A percentile compares a stretch with the other conserved stretches of the same genome.
phyloP scores from a whole-genome alignment of 2,888 invertebrate species.

The Fragum whitleyi region DNA sequence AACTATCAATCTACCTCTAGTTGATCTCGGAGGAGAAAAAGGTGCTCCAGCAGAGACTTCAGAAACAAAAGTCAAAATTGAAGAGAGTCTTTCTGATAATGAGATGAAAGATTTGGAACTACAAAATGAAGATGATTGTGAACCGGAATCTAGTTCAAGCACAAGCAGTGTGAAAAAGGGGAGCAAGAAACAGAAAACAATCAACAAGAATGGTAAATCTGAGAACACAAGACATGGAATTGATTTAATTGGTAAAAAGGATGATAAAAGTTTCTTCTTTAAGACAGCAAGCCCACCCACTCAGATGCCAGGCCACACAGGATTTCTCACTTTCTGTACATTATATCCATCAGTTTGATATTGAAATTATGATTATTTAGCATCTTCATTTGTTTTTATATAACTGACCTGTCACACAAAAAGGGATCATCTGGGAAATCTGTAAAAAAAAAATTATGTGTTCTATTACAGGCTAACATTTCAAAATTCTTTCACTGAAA shows the following conservation, averaged over 20 bases:
- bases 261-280: conserved; percentile 71
- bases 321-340: conserved; percentile 97
- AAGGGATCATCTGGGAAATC: too few relatives aligned
- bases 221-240: conserved; percentile 69
- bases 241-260: conserved; percentile 71
- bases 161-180: background rate
- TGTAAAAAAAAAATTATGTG: too few relatives aligned
- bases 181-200: background rate
- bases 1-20: conserved; percentile 76
- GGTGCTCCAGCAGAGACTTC: background rate
- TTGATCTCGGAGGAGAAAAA: conserved; percentile 65
- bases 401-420: too few relatives aligned
- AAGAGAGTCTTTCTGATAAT: background rate
- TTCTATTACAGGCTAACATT: too few relatives aligned
- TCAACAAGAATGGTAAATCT: conserved; percentile 17
- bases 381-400: too few relatives aligned
- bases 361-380: too few relatives aligned
- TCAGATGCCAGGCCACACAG: conserved; percentile 96
- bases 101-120: background rate
- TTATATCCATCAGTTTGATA: conserved; percentile 87
- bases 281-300: conserved; percentile 89
- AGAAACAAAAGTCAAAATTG: background rate
- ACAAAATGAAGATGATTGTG: background rate
- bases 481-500: too few relatives aligned
- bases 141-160: background rate